Evolutionary conservation across 2,797 vertebrate species (phyloP).

Genomic region (Lacerta viridis): DNA sequence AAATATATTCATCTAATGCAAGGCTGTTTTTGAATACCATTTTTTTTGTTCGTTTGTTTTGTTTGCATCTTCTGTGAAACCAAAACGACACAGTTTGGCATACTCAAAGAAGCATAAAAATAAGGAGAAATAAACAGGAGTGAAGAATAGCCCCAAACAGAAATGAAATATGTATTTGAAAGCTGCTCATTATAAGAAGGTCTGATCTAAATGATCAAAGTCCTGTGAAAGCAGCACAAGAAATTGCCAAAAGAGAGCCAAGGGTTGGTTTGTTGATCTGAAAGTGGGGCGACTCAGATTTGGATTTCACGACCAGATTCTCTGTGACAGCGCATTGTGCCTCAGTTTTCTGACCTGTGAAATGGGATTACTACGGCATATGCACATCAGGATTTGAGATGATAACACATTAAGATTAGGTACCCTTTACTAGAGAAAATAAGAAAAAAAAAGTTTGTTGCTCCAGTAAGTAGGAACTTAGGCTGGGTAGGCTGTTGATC

Average conservation of each 20-base stretch:
- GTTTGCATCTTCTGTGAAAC: constrained; percentile 74
- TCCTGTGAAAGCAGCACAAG: background rate
- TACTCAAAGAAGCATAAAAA: constrained; percentile 74
- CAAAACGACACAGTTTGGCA: constrained; percentile 74
- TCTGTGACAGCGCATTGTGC: background rate
- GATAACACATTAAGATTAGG: background rate
- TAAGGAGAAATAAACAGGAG: constrained; percentile 74
- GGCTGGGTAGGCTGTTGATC: background rate
- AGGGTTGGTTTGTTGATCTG: background rate
- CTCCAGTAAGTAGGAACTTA: background rate
- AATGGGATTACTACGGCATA: background rate
- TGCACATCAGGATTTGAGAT: background rate
- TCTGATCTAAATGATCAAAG: accelerated
- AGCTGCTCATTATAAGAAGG: background rate
- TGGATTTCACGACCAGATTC: background rate
- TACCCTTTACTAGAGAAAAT: background rate
- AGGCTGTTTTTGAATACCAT: constrained; percentile 57
- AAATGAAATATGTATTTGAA: constrained; percentile 7
- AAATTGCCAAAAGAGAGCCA: background rate
- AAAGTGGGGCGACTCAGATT: background rate
- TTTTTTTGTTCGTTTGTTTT: constrained; percentile 36
- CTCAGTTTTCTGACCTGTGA: background rate
- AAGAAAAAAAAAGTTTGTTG: background rate
- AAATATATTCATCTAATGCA: constrained; percentile 63
- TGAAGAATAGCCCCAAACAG: constrained; percentile 73